Percentiles rank a stretch among this genome's conserved stretches.
Evolutionary conservation across 2,797 vertebrate species (phyloP).

Genomic region (Coreius guichenoti): DNA sequence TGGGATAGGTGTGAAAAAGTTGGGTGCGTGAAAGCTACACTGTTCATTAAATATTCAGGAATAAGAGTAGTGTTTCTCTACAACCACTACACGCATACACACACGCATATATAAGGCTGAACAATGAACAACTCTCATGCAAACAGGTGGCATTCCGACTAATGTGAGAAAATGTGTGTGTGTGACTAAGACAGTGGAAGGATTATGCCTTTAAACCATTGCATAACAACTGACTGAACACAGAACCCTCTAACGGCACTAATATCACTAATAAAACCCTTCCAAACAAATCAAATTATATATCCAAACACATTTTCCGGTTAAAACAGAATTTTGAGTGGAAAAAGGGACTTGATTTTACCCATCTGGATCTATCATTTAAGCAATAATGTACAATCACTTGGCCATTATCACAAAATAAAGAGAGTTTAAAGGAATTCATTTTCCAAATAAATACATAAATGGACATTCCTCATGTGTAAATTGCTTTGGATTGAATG

Average conservation of each 20-base stretch:
- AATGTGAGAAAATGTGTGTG: not conserved
- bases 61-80: conserved; percentile 69
- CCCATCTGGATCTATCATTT: not conserved
- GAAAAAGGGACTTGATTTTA: not conserved
- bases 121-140: conserved; percentile 25
- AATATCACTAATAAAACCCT: not conserved
- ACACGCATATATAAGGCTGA: conserved; percentile 8
- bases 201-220: conserved; percentile 30
- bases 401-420: not conserved
- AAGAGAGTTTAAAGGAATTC: not conserved
- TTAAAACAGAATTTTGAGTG: not conserved
- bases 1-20: conserved; percentile 48
- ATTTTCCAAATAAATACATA: not conserved
- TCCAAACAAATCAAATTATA: not conserved
- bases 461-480: not conserved
- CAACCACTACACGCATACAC: not conserved
- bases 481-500: not conserved
- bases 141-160: not conserved
- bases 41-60: conserved; percentile 77
- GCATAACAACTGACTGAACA: not conserved
- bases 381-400: not conserved
- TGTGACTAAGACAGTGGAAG: conserved; percentile 6
- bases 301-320: not conserved
- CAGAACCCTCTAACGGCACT: not conserved
- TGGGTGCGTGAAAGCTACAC: conserved; percentile 49